Conservation (phyloP, 2,797 vertebrate species). For the Liparis tanakae region DNA sequence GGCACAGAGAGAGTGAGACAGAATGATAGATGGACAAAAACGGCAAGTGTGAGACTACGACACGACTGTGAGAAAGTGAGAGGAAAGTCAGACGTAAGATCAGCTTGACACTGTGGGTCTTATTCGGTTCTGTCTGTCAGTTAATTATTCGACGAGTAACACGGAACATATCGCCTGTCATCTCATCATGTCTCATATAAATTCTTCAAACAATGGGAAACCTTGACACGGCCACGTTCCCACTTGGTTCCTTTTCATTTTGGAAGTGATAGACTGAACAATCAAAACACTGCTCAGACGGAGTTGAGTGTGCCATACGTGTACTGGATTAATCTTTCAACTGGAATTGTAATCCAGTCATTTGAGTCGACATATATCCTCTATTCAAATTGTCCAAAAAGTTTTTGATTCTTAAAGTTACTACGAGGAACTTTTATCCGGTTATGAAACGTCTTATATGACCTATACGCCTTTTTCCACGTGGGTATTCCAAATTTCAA, state of each 20-base stretch:
- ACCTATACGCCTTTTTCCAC: neutral
- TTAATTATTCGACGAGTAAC: conserved; percentile 17
- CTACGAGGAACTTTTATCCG: neutral
- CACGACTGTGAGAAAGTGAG: conserved; percentile 14
- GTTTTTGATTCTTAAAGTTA: neutral
- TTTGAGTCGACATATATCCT: neutral
- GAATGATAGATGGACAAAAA: conserved; percentile 34
- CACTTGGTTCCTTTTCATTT: neutral
- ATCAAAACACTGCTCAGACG: conserved; percentile 2
- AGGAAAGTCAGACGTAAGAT: conserved; percentile 23
- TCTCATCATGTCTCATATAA: conserved; percentile 1
- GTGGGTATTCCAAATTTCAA: neutral
- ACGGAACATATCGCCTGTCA: conserved; percentile 5
- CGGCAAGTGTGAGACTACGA: conserved; percentile 12
- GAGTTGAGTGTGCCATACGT: neutral
- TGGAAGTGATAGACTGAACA: conserved; percentile 11
- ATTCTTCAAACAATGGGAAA: conserved; percentile 2
- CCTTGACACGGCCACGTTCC: neutral
- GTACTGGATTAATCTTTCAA: neutral
- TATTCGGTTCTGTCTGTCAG: conserved; percentile 19
- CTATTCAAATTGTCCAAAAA: neutral
- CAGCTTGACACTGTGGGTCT: neutral
- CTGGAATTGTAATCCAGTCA: conserved; percentile 6
- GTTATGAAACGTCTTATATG: neutral
- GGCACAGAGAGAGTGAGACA: conserved; percentile 18